Evolutionary conservation across 2,888 invertebrate species (phyloP).

Genomic region (Drosophila anceps): DNA sequence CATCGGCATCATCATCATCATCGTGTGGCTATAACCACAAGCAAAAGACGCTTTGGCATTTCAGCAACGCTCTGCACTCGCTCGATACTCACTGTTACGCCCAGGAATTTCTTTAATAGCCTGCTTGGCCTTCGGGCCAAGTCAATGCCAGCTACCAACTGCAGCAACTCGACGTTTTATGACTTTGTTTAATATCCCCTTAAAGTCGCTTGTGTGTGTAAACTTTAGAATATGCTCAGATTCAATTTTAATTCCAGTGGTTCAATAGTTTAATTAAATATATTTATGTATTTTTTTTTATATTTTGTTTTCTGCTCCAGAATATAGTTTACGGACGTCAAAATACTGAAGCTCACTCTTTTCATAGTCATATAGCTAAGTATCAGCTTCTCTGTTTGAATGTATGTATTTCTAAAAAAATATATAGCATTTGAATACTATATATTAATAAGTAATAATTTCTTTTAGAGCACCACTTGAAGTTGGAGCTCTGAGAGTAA

Average conservation of each 20-base stretch:
- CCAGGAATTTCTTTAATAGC: constrained; percentile 76
- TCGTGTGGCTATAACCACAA: constrained; percentile 25
- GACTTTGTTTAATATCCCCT: constrained; percentile 57
- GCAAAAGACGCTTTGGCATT: constrained; percentile 49
- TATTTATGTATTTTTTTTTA: not conserved
- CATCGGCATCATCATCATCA: constrained; percentile 1
- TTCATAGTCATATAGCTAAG: too few species aligned
- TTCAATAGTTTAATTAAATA: constrained; percentile 1
- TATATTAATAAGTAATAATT: too few species aligned
- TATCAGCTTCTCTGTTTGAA: too few species aligned
- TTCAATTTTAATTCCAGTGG: constrained; percentile 14
- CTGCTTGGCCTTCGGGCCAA: constrained; percentile 51
- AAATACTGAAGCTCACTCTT: not conserved
- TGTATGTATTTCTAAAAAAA: too few species aligned
- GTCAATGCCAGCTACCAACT: constrained; percentile 28
- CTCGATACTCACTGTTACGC: constrained; percentile 53
- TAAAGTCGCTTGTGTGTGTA: not conserved
- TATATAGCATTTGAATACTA: too few species aligned
- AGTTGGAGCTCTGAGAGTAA: too few species aligned
- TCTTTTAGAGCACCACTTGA: too few species aligned
- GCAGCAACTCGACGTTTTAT: constrained; percentile 44
- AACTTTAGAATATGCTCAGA: constrained; percentile 8
- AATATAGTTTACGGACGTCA: not conserved
- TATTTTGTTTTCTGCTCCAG: not conserved
- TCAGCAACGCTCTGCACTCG: constrained; percentile 30